Percentiles rank a stretch among this genome's conserved stretches.
These are phyloP conservation scores for Rhea pennata DNA, from an alignment of 2,113 vertebrate genomes.

Conservation along the genomic window DNA sequence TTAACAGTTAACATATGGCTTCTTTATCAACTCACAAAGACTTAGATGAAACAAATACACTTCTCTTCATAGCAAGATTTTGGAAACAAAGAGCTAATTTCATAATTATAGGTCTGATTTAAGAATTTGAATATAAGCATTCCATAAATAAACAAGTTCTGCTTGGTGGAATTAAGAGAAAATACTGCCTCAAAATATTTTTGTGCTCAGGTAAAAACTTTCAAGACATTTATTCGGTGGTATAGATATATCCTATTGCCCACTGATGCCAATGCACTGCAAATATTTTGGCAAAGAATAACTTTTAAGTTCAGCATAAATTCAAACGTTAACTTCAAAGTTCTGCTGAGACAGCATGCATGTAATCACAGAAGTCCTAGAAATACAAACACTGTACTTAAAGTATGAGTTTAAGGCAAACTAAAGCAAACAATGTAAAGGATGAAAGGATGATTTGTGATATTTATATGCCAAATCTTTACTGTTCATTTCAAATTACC, in stretches of 20 bases:
- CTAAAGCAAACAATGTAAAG: neutral
- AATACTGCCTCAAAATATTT: neutral
- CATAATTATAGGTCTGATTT: neutral
- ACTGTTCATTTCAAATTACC: neutral
- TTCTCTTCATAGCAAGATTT: neutral
- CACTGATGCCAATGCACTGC: neutral
- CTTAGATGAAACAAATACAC: neutral
- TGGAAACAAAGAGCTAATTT: neutral
- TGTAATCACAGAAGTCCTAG: neutral
- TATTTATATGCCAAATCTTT: neutral
- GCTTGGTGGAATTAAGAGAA: neutral
- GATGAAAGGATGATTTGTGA: neutral
- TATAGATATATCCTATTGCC: neutral
- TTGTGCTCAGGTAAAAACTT: neutral
- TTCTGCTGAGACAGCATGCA: neutral
- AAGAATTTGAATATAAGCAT: neutral
- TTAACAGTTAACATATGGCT: neutral
- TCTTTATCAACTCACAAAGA: neutral
- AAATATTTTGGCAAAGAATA: neutral
- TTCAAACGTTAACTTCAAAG: neutral
- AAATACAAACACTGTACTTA: neutral
- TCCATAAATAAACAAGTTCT: neutral
- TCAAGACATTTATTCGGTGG: neutral
- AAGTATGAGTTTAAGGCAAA: neutral
- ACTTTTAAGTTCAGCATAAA: neutral